Evolutionary conservation across 2,113 vertebrate species (phyloP), one percentile per base, ranked within the genome.

Genomic region (Austrofundulus limnaeus): DNA sequence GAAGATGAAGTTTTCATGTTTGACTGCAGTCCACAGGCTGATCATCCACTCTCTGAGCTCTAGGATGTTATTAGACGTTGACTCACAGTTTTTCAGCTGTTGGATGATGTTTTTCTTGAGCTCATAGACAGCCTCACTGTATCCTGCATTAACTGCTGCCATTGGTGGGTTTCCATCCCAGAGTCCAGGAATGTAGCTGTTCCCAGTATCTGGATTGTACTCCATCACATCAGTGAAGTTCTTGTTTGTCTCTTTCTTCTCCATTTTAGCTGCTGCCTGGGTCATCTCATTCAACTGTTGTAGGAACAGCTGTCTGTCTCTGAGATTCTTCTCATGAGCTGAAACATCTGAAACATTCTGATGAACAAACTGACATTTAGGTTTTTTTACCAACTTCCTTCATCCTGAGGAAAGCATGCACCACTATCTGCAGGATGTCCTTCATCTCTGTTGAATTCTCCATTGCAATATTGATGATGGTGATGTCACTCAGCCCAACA

Each of bases 291-390:
- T 57, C 5, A 93, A 67, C 5, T 89, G 87, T 2, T 93, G 83
- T 21, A 90, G 34, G 11, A 91, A 78, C 42, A 82, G 75, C 16
- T 88, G 87, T 43, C 89, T 77, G n/a, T 92, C 92, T 64, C 87
- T 75, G 0, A 72, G 72, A 77, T 87, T 94, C 17, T 91, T 91
- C 10, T 90, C 88, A 19, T 91, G 54, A 3, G 82, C 89, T 17
- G 91, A 83, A 11, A 84, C 70, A 38, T 91, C 93, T 0, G 86
- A 86, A 20, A 94, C 90, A 31, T 91, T 93, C 85, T 94, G 93
- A 61, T 93, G 90, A 1, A 95, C 90, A 62, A 95, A 94, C 55
- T 87, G 86, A 68, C 90, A 94, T 68, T 77, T 92, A 0, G 92
- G 90, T 63, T 89, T 85, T n/a, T 41, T 92, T 92, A 7, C 92